These are phyloP conservation scores for Brachypteracias leptosomus DNA, from an alignment of 2,113 vertebrate species.

Conservation along the genomic window DNA sequence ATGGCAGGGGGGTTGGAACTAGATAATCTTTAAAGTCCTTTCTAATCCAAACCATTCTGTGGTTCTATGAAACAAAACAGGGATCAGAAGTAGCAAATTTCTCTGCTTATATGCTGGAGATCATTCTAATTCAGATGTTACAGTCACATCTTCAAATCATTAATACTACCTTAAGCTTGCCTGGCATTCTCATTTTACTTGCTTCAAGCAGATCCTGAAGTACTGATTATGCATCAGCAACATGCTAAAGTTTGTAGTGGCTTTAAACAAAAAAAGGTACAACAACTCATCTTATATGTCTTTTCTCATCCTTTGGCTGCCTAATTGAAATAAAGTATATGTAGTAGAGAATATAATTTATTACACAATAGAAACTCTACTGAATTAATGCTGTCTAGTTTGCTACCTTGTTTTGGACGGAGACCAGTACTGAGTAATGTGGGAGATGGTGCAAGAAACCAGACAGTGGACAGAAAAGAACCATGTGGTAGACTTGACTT, in stretches of 20 bases:
- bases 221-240: not conserved
- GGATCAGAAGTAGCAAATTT: not conserved
- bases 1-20: too few species aligned
- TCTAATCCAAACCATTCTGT: too few species aligned
- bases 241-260: not conserved
- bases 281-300: not conserved
- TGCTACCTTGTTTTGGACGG: not conserved
- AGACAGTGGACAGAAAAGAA: not conserved
- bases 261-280: not conserved
- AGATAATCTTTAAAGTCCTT: too few species aligned
- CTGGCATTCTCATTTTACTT: constrained; percentile 4
- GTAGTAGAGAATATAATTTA: not conserved
- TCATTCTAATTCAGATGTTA: not conserved
- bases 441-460: not conserved
- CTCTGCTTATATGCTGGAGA: not conserved
- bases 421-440: not conserved
- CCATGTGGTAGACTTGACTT: not conserved
- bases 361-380: not conserved
- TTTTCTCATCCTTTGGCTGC: not conserved
- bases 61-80: not conserved
- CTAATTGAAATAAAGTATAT: not conserved
- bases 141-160: constrained; percentile 30
- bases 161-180: not conserved
- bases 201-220: not conserved
- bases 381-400: not conserved